These are phyloP conservation scores for Melolontha melolontha DNA, from an alignment of 2,888 invertebrate genomes.

Conservation along the genomic window DNA sequence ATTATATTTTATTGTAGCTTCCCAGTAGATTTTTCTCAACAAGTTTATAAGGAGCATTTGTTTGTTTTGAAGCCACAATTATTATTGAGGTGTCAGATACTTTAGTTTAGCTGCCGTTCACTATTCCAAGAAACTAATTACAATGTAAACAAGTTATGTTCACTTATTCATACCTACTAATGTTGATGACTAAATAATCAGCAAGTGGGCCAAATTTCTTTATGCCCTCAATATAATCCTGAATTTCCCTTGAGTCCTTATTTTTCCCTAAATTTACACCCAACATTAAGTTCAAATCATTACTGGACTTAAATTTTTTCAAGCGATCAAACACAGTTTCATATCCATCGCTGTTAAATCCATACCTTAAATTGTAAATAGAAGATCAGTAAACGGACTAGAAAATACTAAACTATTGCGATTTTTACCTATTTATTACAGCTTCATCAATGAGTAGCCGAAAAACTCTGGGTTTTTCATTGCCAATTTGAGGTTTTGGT, in stretches of 20 bases:
- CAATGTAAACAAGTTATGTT: no score
- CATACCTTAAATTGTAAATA: slow-evolving; percentile 70
- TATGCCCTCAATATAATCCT: slow-evolving; percentile 90
- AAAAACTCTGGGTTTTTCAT: slow-evolving; percentile 93
- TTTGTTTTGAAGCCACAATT: no score
- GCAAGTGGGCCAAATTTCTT: slow-evolving; percentile 83
- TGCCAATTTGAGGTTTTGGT: slow-evolving; percentile 92
- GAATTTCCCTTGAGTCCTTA: slow-evolving; percentile 81
- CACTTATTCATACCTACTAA: slow-evolving; percentile 75
- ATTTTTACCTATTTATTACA: slow-evolving; percentile 86
- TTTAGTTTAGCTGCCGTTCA: no score
- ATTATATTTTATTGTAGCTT: slow-evolving; percentile 16
- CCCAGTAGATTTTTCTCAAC: no score
- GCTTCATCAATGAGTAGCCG: slow-evolving; percentile 86
- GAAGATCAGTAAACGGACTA: not conserved
- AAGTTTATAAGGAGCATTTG: no score
- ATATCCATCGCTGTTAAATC: slow-evolving; percentile 97
- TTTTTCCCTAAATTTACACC: slow-evolving; percentile 98
- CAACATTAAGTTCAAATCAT: slow-evolving; percentile 71
- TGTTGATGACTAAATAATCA: slow-evolving; percentile 96
- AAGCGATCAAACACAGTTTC: slow-evolving; percentile 78
- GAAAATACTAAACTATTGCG: not conserved
- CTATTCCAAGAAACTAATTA: no score
- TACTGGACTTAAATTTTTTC: slow-evolving; percentile 67
- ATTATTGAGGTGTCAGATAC: no score